Evolutionary conservation across 2,797 vertebrate species (phyloP).

Genomic region (Dryobates pubescens): DNA sequence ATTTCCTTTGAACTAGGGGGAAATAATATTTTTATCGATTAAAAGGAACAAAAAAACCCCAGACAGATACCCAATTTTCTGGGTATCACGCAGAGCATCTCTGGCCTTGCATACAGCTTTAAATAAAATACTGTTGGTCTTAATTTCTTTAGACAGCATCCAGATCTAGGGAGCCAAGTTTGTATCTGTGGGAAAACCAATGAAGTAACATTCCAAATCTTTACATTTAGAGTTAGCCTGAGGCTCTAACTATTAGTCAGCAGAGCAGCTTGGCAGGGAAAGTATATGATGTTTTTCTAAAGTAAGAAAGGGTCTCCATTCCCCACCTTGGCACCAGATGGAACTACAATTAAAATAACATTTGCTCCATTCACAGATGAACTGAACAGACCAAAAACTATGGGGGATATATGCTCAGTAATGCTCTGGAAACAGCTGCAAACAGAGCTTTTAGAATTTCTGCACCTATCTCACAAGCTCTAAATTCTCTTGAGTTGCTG

Average conservation of each 20-base stretch:
- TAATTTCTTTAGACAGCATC: conserved; percentile 37
- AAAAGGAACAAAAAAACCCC: conserved; percentile 2
- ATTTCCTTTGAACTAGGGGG: conserved; percentile 50
- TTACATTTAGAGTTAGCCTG: conserved; percentile 16
- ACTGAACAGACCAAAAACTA: conserved; percentile 1
- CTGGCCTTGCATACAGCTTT: conserved; percentile 18
- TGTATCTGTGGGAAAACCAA: background rate
- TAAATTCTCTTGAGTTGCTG: background rate
- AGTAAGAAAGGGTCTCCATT: conserved; percentile 10
- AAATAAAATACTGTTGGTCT: conserved; percentile 19
- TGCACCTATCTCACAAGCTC: background rate
- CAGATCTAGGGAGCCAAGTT: background rate
- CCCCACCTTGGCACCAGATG: conserved; percentile 1
- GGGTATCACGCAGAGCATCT: conserved; percentile 20
- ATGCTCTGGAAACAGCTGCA: background rate
- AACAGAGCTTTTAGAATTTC: background rate
- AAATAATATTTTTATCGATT: conserved; percentile 62
- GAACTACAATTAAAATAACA: conserved; percentile 34
- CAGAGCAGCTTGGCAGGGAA: conserved; percentile 14
- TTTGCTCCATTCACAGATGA: conserved; percentile 26
- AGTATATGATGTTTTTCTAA: conserved; percentile 1
- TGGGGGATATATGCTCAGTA: background rate
- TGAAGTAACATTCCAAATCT: background rate
- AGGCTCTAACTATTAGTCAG: background rate
- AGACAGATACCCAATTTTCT: conserved; percentile 40